Conservation (phyloP, 2,888 invertebrate species). For the Heliconius ethilla region DNA sequence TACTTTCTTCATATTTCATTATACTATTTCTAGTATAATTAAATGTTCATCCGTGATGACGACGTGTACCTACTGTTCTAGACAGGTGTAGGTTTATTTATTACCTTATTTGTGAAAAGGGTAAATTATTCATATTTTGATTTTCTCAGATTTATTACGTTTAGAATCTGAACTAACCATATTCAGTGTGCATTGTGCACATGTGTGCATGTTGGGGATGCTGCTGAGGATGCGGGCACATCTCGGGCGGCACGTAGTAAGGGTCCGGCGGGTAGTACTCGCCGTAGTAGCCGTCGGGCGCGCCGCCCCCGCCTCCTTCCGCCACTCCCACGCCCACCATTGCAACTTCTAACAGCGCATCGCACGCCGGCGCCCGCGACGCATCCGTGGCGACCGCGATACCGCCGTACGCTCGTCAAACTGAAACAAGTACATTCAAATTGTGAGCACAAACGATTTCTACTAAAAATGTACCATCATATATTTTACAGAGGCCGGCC, state of each 20-base stretch:
- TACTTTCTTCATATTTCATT: background rate
- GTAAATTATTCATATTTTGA: background rate
- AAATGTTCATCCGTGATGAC: background rate
- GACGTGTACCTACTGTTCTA: background rate
- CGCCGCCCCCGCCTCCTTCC: slow-evolving; percentile 71
- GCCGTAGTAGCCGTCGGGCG: slow-evolving; percentile 76
- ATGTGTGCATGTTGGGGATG: slow-evolving; percentile 84
- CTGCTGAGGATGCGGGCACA: slow-evolving; percentile 84
- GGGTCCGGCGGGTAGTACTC: slow-evolving; percentile 83
- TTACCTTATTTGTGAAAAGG: background rate
- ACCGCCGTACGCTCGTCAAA: slow-evolving; percentile 54
- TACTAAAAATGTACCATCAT: background rate
- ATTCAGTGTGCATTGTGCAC: slow-evolving; percentile 88
- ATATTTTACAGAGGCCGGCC: too few relatives aligned
- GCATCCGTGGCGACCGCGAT: slow-evolving; percentile 60
- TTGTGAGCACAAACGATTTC: background rate
- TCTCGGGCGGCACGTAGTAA: slow-evolving; percentile 81
- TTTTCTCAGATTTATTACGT: background rate
- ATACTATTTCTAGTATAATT: background rate
- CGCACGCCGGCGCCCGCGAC: slow-evolving; percentile 64
- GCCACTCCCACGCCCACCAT: slow-evolving; percentile 79
- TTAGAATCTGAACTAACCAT: slow-evolving; percentile 79
- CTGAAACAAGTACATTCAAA: slow-evolving; percentile 57
- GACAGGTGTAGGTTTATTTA: background rate
- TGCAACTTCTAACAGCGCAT: slow-evolving; percentile 70